These are phyloP conservation scores for Schizaphis graminum DNA, from an alignment of 2,888 invertebrate species.

Conservation along the genomic window DNA sequence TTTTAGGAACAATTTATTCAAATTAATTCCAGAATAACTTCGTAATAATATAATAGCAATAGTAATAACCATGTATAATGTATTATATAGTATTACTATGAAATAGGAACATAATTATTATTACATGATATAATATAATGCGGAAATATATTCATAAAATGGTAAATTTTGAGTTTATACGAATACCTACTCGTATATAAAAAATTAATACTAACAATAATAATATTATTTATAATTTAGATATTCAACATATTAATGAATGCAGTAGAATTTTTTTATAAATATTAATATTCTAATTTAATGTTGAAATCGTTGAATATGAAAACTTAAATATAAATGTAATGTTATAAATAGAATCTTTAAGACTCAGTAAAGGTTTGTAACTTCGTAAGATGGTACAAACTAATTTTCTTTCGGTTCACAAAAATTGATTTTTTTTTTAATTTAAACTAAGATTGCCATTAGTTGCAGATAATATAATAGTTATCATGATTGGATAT, in stretches of 20 bases:
- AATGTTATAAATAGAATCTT: not conserved
- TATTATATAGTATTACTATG: not conserved
- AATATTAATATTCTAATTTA: too few relatives aligned
- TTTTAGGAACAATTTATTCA: not conserved
- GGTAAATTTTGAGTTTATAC: not conserved
- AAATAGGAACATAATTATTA: not conserved
- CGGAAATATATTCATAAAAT: not conserved
- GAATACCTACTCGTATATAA: not conserved
- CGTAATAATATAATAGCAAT: not conserved
- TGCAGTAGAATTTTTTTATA: too few relatives aligned
- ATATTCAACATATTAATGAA: not conserved
- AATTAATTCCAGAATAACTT: slow-evolving; percentile 1
- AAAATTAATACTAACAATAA: not conserved
- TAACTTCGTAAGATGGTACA: too few relatives aligned
- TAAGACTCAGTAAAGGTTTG: not conserved
- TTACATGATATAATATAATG: not conserved
- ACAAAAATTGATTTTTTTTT: too few relatives aligned
- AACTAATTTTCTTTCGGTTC: too few relatives aligned
- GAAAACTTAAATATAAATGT: too few relatives aligned
- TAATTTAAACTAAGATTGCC: not conserved
- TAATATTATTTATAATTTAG: too few relatives aligned
- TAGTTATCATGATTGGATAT: too few relatives aligned
- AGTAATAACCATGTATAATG: not conserved
- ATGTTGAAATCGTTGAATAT: too few relatives aligned
- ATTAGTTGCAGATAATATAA: not conserved